A percentile compares a stretch with the other conserved stretches of the same genome.
phyloP scores from a whole-genome alignment of 2,113 vertebrate species.

The Psammodynastes pulverulentus region DNA sequence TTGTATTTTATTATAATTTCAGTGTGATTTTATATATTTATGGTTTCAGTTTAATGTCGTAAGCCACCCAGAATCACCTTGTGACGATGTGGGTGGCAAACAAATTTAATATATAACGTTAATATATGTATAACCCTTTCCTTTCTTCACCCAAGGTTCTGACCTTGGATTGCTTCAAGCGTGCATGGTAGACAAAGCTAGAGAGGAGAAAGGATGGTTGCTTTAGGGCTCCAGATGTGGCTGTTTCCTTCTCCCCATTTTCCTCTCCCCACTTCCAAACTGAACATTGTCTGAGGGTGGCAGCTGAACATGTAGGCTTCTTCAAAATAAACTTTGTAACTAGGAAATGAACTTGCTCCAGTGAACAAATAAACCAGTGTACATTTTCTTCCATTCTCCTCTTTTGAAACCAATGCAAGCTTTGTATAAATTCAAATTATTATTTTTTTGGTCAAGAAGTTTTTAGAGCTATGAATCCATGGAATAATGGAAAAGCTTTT shows the following conservation, averaged over 20 bases:
- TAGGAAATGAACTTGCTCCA: not conserved
- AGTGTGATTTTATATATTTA: not conserved
- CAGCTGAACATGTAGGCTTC: not conserved
- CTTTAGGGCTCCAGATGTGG: not conserved
- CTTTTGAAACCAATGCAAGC: not conserved
- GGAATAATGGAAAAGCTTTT: not conserved
- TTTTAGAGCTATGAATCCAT: not conserved
- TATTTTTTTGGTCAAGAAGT: not conserved
- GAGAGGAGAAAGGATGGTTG: not conserved
- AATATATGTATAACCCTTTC: not conserved
- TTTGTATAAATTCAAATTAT: not conserved
- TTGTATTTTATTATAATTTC: not conserved
- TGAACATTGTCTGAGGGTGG: not conserved
- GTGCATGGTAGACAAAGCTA: not conserved
- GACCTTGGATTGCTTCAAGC: not conserved
- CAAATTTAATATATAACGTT: not conserved
- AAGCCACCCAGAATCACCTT: not conserved
- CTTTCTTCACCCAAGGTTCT: not conserved
- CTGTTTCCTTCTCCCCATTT: not conserved
- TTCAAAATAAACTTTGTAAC: not conserved
- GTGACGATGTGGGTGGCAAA: not conserved
- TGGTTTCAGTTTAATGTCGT: not conserved
- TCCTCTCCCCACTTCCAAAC: not conserved
- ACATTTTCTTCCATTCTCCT: not conserved
- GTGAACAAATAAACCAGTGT: not conserved